Base-by-base conservation (phyloP, 2,888 invertebrate species). In the Eristalis arbustorum region DNA sequence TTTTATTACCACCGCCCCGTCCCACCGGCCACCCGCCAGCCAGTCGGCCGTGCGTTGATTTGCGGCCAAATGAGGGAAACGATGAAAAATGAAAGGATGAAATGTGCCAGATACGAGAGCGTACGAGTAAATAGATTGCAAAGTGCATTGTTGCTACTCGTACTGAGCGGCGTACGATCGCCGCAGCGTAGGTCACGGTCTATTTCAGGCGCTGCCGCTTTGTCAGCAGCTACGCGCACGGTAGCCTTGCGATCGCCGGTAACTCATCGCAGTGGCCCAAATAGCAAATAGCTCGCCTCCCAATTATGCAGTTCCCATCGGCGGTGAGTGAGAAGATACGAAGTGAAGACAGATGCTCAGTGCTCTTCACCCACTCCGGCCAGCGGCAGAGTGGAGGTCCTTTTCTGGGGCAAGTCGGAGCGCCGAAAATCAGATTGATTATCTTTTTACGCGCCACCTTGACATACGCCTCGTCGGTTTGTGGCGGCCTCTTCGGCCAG, bases 201-300 rank as follows among this genome's bases (percentile, higher is more conserved):
- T 59, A 59, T 59, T 59, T 59, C 59, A 59, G 25, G 59, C 49
- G 59, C 49, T 18, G 22, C 25, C 25, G 13, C 56, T 49, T 8
- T 49, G 49, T 49, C 49, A 18, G 49, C 49, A 18, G 49, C 56
- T 85, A 81, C 82, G 82, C 66, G 66, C 66, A 23, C 42, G 40
- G 56, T 28, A 72, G 82, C 78, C 85, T 87, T 72, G 77, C 64
- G 62, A 42, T 42, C 59, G 37, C 31, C 64, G 18, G 42, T 69
- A 56, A 62, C 61, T 69, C 74, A 82, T 82, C 37, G 69, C 61
- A 62, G 74, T 74, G 78, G 62, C 56, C 85, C 67, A 49, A 49
- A 49, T 49, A 2, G 5, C 67, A 49, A 49, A 49, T 49, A 2
- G 5, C 3, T 49, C 18, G 18, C 49, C 8, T 18, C 42, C 49